Conservation (phyloP, 2,797 vertebrate species). For the Cuculus canorus region DNA sequence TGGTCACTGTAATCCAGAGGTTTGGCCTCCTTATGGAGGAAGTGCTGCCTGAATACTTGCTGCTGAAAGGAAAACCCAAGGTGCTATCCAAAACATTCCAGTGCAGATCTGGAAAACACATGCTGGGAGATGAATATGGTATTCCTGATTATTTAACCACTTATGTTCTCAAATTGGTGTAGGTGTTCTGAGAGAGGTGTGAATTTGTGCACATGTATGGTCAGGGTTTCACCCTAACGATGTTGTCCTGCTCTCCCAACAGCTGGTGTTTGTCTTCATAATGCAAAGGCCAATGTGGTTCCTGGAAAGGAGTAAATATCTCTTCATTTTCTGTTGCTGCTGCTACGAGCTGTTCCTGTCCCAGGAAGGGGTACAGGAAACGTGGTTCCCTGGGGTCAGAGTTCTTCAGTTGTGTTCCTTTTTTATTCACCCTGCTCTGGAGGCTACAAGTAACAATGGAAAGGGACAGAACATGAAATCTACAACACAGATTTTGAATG, state of each 20-base stretch:
- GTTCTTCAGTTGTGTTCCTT: not conserved
- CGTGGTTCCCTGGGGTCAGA: not conserved
- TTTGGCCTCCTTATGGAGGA: rapidly evolving
- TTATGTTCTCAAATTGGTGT: not conserved
- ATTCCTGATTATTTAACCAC: not conserved
- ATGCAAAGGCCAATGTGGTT: not conserved
- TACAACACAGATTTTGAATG: not conserved
- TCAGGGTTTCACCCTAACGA: not conserved
- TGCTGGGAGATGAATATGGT: rapidly evolving
- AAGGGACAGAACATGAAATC: not conserved
- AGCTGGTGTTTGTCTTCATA: not conserved
- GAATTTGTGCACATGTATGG: rapidly evolving
- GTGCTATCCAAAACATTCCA: not conserved
- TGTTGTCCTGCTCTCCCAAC: not conserved
- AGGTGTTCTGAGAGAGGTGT: not conserved
- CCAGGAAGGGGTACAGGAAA: not conserved
- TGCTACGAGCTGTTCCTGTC: not conserved
- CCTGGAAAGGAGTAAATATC: not conserved
- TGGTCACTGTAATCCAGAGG: rapidly evolving
- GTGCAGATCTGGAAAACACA: not conserved
- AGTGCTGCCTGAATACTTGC: not conserved
- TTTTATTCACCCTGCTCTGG: not conserved
- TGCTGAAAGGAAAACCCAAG: not conserved
- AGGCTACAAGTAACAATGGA: not conserved
- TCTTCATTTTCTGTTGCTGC: not conserved